Base-by-base conservation (phyloP, 2,113 vertebrate species). In the Notothenia coriiceps region DNA sequence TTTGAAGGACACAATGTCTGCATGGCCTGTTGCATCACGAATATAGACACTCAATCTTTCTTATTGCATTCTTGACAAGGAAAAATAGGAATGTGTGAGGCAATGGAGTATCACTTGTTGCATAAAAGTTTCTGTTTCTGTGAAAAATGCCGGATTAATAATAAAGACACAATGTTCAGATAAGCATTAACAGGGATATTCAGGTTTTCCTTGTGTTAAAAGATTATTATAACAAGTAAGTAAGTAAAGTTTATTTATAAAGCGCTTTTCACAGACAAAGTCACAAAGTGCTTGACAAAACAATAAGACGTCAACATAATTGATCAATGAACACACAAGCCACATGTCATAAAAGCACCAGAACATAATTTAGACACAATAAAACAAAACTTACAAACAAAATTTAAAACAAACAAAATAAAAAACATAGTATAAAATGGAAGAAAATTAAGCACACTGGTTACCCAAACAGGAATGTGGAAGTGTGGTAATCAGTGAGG, bases 51-150 rank as follows among this genome's bases (percentile, higher is more conserved):
- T 2, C 5, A 33, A 33, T 2, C 54, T 35, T 63, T 50, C 49
- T 25, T 4, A 15, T 4, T 22, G 43, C 15, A 54, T 54, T 70
- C 46, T 11, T 70, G 25, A 74, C 55, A 57, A 29, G 7, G 7
- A 40, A 14, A 15, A 33, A 70, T 11, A 29, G 51, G 46, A 79
- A 51, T 56, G 22, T 59, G 44, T 74, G 63, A 79, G 18, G 22
- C 8, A 33, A 18, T 10, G 4, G 11, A 44, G 40, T 18, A 46
- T 61, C 0, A 2, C 10, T 2, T 22, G 22, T 79, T 76, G 2
- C 11, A 0, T 35, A 68, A 82, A 1, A 61, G 20, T 76, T 74
- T 73, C 51, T 77, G 35, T 51, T 4, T 2, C 55, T 72, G n/a
- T 33, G 0, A 2, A 46, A 69, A 49, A 6, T 17, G 2, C 14